These are phyloP conservation scores for Athetis lepigone DNA, from an alignment of 2,888 invertebrate species.

Conservation along the genomic window DNA sequence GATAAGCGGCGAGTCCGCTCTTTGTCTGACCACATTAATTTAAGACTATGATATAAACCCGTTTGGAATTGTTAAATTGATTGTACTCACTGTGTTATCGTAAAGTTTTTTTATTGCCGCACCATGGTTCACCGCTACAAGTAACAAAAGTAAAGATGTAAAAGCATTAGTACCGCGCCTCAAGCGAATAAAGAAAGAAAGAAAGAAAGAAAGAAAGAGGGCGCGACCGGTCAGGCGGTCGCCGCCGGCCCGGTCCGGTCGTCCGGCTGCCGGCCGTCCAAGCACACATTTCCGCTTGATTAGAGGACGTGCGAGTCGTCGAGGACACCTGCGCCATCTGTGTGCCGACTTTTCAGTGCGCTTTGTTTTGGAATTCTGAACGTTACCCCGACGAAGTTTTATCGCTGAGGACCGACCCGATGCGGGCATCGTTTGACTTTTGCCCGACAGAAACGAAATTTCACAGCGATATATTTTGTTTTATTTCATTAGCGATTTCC, in stretches of 20 bases:
- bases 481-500: slow-evolving; percentile 63
- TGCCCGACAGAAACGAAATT: slow-evolving; percentile 69
- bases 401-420: slow-evolving; percentile 76
- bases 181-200: slow-evolving; percentile 73
- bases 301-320: slow-evolving; percentile 82
- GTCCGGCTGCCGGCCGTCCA: slow-evolving; percentile 75
- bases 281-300: slow-evolving; percentile 89
- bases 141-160: slow-evolving; percentile 57
- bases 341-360: slow-evolving; percentile 80
- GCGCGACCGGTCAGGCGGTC: slow-evolving; percentile 50
- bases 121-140: slow-evolving; percentile 33
- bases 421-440: slow-evolving; percentile 83
- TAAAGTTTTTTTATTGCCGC: slow-evolving; percentile 54
- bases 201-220: slow-evolving; percentile 70
- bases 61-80: slow-evolving; percentile 82
- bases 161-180: slow-evolving; percentile 63
- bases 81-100: slow-evolving; percentile 79
- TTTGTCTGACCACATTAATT: slow-evolving; percentile 87
- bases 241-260: slow-evolving; percentile 66
- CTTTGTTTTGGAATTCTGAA: slow-evolving; percentile 84
- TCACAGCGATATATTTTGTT: slow-evolving; percentile 63
- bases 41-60: slow-evolving; percentile 80
- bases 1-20: slow-evolving; percentile 81
- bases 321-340: slow-evolving; percentile 85
- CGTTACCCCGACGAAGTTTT: slow-evolving; percentile 80